Base-by-base conservation (phyloP, 2,888 invertebrate species). In the Teleogryllus oceanicus region DNA sequence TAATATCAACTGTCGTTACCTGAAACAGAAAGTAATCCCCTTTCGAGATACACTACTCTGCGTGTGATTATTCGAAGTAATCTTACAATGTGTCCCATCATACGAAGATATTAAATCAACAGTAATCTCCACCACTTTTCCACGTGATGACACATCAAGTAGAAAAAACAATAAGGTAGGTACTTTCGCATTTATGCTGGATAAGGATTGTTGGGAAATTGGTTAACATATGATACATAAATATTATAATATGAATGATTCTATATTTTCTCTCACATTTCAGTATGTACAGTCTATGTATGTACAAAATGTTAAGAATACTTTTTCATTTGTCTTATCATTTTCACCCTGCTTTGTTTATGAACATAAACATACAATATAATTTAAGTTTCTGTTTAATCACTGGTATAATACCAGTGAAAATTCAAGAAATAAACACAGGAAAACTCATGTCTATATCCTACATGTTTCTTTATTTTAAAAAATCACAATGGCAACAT, bases 321-420 rank as follows among this genome's bases (percentile, higher is more conserved):
- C 78, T 79, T 37, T 75, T 74, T 79, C 74, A 77, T 77, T 75
- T 80, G 75, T 74, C 78, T 79, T 79, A 75, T 49, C 79, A 75
- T 79, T 80, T 81, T 76, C 77, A 81, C 81, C 81, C 81, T 81
- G 81, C 80, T 77, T 81, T 79, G 75, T 81, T 78, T 81, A 78
- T 78, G 51, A 78, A 78, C 75, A 78, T 80, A 78, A 78, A 79
- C 75, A 79, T 77, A 74, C 78, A 80, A 76, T 49, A 74, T 50
- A 74, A 76, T 80, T 78, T 80, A 76, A 78, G 78, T 49, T 51
- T 77, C 77, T 78, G 78, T 50, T 50, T 18, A 24, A 50, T 50
- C 13, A 49, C 21, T 79, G 24, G n/a, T 51, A 74, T 78, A n/a
- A 24, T 20, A 24, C n/a, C 37, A 78, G 50, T 24, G 37, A 20